Percentiles rank a stretch among this genome's conserved stretches.
phyloP scores from a whole-genome alignment of 2,888 invertebrate genomes.

The Pinctada fucata region DNA sequence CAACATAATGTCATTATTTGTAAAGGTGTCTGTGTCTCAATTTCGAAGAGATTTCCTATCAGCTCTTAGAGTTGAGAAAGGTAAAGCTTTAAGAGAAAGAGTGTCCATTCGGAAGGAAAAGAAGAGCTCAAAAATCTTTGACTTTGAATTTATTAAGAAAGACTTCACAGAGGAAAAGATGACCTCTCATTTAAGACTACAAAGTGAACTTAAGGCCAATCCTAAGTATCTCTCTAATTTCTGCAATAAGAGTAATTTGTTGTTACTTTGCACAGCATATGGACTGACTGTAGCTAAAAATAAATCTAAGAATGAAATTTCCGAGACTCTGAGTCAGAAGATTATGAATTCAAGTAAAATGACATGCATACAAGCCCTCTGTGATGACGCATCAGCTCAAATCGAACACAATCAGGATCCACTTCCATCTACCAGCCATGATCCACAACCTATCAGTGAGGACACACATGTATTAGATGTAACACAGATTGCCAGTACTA shows the following conservation, averaged over 20 bases:
- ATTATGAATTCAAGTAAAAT: not conserved
- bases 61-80: slow-evolving; percentile 19
- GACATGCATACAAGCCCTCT: not conserved
- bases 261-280: not conserved
- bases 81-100: slow-evolving; percentile 27
- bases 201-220: slow-evolving; percentile 26
- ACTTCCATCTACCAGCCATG: not conserved
- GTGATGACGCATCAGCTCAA: not conserved
- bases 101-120: slow-evolving; percentile 4
- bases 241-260: slow-evolving; percentile 3
- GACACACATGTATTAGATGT: too few species aligned
- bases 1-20: slow-evolving; percentile 8
- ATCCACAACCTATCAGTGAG: not conserved
- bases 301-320: too few species aligned
- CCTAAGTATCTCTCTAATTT: not conserved
- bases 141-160: not conserved
- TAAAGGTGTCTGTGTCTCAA: slow-evolving; percentile 25
- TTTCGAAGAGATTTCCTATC: slow-evolving; percentile 24
- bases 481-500: too few species aligned
- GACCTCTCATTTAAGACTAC: slow-evolving; percentile 22
- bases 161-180: slow-evolving; percentile 16
- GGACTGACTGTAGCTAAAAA: not conserved
- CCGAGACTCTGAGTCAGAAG: not conserved
- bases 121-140: slow-evolving; percentile 11
- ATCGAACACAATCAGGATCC: not conserved